These are phyloP conservation scores for Drosophila tani DNA, from an alignment of 1,140 invertebrate genomes.

Conservation along the genomic window DNA sequence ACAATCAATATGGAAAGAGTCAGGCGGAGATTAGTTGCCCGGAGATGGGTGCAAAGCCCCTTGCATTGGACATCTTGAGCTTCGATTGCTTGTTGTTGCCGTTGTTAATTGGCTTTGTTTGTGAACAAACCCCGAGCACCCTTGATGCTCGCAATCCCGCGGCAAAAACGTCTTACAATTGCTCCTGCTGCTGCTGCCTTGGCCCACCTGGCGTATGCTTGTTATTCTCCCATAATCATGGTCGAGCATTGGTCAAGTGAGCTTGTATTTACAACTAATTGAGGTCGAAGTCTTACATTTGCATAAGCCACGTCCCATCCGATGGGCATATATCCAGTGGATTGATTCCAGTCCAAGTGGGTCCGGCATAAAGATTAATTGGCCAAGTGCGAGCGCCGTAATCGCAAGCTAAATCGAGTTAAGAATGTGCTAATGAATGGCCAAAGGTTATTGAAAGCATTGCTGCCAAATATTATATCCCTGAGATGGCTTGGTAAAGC, in stretches of 20 bases:
- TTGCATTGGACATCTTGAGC: constrained; percentile 28
- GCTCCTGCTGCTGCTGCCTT: background rate
- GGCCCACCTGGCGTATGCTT: constrained; percentile 61
- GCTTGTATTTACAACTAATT: constrained; percentile 65
- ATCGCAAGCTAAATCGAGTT: constrained; percentile 5
- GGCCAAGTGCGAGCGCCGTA: background rate
- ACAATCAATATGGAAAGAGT: constrained; percentile 46
- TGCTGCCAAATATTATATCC: background rate
- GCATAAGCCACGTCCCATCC: constrained; percentile 19
- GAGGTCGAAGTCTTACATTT: constrained; percentile 43
- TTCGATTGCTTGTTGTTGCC: constrained; percentile 53
- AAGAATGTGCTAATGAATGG: constrained; percentile 4
- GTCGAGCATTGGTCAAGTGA: constrained; percentile 29
- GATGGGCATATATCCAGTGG: background rate
- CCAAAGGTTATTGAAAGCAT: background rate
- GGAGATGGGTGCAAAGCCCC: constrained; percentile 14
- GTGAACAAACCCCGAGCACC: constrained; percentile 22
- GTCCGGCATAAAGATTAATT: constrained; percentile 44
- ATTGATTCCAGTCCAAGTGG: constrained; percentile 13
- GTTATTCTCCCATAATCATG: constrained; percentile 56
- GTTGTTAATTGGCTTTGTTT: constrained; percentile 67
- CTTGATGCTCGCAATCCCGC: constrained; percentile 11
- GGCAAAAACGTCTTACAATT: constrained; percentile 42
- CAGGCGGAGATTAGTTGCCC: constrained; percentile 39
- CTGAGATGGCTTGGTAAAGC: background rate